Base-by-base conservation (phyloP, 2,113 vertebrate genomes). In the Lanius collurio region DNA sequence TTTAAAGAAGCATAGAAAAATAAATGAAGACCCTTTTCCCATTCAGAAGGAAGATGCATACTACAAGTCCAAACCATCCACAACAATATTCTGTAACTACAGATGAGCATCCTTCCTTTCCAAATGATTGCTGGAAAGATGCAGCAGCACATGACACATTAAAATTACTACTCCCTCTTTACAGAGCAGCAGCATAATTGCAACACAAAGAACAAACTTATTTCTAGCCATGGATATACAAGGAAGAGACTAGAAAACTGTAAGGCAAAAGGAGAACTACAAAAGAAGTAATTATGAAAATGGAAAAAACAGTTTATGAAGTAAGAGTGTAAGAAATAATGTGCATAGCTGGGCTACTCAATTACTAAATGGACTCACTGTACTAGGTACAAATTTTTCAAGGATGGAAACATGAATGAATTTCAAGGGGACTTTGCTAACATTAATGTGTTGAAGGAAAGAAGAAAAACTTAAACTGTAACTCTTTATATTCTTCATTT, bases 211-310 rank as follows among this genome's bases (percentile, higher is more conserved):
- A 97, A 91, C 20, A n/a, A 53, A 56, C 78, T 94, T 57, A 56
- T 79, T 95, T 90, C 83, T 67, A 93, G 67, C 46, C 83, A 26
- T 49, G 37, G 31, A 46, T 64, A 39, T 42, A 64, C 60, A 78
- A 90, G 74, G 71, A 94, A 94, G 37, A 94, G 50, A 84, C 70
- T 46, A 63, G 55, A 35, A 96, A 92, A 81, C 71, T 87, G 49
- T n/a, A 82, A 92, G 62, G 83, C 68, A 91, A 65, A 70, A 68
- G 55, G 30, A 83, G 50, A 91, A 63, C 56, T 79, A 64, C 37
- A 84, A 76, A 81, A 88, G 56, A 88, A 89, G n/a, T 86, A 90
- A 94, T 94, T 94, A 94, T 68, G 62, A 82, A 85, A 55, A 80
- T 63, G n/a, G 71, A 90, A 76, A 87, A 59, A 94, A 57, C 26